Evolutionary conservation across 2,888 invertebrate genomes (phyloP), one percentile per base, ranked within the genome.

Genomic region (Drosophila ezoana): DNA sequence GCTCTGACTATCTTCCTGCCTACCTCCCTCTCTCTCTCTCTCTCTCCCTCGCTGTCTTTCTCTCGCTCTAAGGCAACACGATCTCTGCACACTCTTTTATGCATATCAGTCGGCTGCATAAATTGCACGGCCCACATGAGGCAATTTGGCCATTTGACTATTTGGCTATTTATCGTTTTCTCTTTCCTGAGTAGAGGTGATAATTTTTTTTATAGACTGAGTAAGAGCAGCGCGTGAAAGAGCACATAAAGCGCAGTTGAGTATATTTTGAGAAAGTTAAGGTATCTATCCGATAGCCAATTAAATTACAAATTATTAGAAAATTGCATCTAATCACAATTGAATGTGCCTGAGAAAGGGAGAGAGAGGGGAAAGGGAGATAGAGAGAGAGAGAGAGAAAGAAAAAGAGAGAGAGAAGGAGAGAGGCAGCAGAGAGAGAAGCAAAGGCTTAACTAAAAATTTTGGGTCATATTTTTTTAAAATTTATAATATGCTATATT

Each of bases 31-130:
- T 4, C 40, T 10, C 0, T 5, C 28, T 13, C 14, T 11, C 9
- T 16, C 23, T 48, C 57, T 43, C 1, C 11, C 23, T 48, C 57
- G 38, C 4, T 6, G n/a, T n/a, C n/a, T n/a, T n/a, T n/a, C n/a
- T n/a, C n/a, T n/a, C n/a, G n/a, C n/a, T n/a, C n/a, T n/a, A 5
- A 23, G n/a, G 28, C 51, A 60, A 44, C 53, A 37, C 28, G 41
- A 56, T 47, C 45, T 52, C 40, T 9, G 14, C 23, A 11, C 11
- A 56, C 32, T 53, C 13, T 76, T 72, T 68, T 65, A 76, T 76
- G 77, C 63, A 64, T 72, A 76, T 76, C 77, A 66, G 58, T 62
- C 58, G 61, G 37, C 49, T 65, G 69, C 75, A 68, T 63, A 68
- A 74, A 60, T 64, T 63, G 57, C 41, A 14, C 33, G 57, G 64